Evolutionary conservation across 2,888 invertebrate species (phyloP).

Genomic region (Mythimna albipuncta): DNA sequence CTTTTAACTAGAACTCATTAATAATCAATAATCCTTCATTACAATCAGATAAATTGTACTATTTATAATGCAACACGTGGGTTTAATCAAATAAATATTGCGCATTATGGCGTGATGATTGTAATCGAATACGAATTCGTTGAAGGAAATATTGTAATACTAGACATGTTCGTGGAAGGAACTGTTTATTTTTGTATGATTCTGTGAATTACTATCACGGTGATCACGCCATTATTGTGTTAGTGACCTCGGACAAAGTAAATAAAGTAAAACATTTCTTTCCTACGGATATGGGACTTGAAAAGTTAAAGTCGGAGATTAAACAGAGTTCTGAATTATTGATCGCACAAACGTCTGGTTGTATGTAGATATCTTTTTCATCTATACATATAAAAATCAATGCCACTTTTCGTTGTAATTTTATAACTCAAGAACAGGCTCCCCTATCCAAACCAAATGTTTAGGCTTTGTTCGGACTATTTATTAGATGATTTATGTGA

Average conservation of each 20-base stretch:
- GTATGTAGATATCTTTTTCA: too few relatives aligned
- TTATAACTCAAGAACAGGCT: too few relatives aligned
- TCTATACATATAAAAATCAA: too few relatives aligned
- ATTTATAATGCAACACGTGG: conserved; percentile 11
- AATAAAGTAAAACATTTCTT: conserved; percentile 31
- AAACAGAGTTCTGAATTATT: conserved; percentile 5
- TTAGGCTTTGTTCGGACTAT: too few relatives aligned
- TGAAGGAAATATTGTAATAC: conserved; percentile 34
- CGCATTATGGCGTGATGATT: conserved; percentile 34
- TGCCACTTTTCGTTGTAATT: too few relatives aligned
- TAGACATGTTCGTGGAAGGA: conserved; percentile 53
- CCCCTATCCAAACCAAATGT: too few relatives aligned
- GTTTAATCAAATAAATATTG: conserved; percentile 39
- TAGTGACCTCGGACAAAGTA: conserved; percentile 31
- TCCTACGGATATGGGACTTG: background rate
- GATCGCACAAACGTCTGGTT: conserved; percentile 1
- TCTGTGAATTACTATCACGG: conserved; percentile 57
- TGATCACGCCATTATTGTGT: conserved; percentile 53
- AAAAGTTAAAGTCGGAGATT: background rate
- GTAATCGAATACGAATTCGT: conserved; percentile 19
- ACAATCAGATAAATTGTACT: background rate
- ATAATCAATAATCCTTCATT: background rate
- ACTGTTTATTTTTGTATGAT: conserved; percentile 36
- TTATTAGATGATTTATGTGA: too few relatives aligned
- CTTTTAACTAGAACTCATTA: background rate